A percentile compares a stretch with the other conserved stretches of the same genome.
These are phyloP conservation scores for Falco columbarius DNA, from an alignment of 2,797 vertebrate genomes.

Conservation along the genomic window DNA sequence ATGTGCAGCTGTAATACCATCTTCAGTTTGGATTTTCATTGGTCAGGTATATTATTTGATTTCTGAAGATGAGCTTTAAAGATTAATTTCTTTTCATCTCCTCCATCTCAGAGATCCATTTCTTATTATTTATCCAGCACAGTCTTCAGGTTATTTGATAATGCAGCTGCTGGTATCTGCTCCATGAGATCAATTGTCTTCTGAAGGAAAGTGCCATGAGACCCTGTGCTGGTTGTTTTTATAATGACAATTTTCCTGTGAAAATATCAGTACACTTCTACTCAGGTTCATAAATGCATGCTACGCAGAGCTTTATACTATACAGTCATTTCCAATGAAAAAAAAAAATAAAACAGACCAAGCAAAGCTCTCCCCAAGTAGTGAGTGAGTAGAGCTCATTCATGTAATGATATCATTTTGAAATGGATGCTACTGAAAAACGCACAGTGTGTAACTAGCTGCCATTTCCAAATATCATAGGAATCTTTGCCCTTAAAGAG, in stretches of 20 bases:
- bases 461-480: not conserved
- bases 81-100: not conserved
- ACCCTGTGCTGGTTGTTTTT: not conserved
- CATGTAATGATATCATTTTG: not conserved
- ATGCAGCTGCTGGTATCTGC: not conserved
- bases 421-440: conserved; percentile 18
- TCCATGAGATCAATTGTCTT: not conserved
- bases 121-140: not conserved
- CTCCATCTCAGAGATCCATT: not conserved
- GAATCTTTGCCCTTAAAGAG: not conserved
- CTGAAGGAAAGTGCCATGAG: not conserved
- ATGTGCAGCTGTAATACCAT: not conserved
- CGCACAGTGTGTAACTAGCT: not conserved
- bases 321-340: not conserved
- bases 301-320: not conserved
- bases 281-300: not conserved
- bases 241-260: not conserved
- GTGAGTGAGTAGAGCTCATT: not conserved
- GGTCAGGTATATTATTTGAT: not conserved
- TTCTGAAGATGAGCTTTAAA: not conserved
- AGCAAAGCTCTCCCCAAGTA: not conserved
- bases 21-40: not conserved
- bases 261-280: not conserved
- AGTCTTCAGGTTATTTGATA: not conserved
- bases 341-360: not conserved